Base-by-base conservation (phyloP, 37 sponge, comb jelly and placozoan genomes). In the Eunapius fragilis region DNA sequence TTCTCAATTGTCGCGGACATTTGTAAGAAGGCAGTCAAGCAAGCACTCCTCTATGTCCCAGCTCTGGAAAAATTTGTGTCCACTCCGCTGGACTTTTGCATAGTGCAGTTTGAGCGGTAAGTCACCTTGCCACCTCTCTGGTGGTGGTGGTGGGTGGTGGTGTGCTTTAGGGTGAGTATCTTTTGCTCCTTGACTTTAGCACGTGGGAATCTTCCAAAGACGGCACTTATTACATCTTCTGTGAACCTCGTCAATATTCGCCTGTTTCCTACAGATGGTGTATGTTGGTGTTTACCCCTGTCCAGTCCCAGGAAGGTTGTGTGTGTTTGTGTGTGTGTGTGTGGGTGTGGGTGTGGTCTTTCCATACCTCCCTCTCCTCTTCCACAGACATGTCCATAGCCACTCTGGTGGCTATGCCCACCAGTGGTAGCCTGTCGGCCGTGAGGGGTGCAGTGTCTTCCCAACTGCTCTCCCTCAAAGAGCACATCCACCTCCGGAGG, bases 341-440 rank as follows among this genome's bases (percentile, higher is more conserved):
- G 27, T 19, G 67, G 0, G n/a, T 86, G 22, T 17, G 22, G 6
- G 22, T 58, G 22, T 47, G 81, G 41, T 41, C 3, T 41, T 6
- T 41, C 41, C 41, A 9, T 41, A 41, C 41, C 7, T 7, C 9
- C 30, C 71, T 5, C 71, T 7, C 5, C 71, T 30, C 71, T 70
- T 25, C 28, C 30, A 19, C 71, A 90, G 90, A 58, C n/a, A 24
- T 69, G 17, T 86, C 83, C 68, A 25, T 93, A 36, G 93, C 83
- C 26, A 81, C 90, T 25, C 13, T 93, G 12, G 49, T 89, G 14
- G 80, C 82, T n/a, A 49, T 93, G 4, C 93, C 90, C n/a, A n/a
- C n/a, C 24, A 77, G 25, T 27, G 38, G 58, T 12, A 36, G 68
- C 70, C 68, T 72, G 17, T 2, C 36, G 7, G 71, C 34, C 25